These are phyloP conservation scores for Acanthosepion pharaonis DNA, from an alignment of 2,888 invertebrate species.

Conservation along the genomic window DNA sequence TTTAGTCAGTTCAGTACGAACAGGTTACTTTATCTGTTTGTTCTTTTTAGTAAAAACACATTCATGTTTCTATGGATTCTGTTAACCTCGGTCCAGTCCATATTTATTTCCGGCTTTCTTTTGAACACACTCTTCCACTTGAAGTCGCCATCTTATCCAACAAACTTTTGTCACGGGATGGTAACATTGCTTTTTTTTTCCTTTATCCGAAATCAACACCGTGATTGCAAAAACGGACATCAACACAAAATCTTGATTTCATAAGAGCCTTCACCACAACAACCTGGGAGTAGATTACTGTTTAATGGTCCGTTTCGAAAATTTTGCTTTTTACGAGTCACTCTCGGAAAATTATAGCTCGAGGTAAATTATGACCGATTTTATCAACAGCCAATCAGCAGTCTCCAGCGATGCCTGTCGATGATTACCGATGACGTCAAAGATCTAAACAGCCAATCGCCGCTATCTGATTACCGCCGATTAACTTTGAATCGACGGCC, in stretches of 20 bases:
- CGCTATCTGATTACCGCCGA: not conserved
- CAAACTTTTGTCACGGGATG: not conserved
- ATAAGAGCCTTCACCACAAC: not conserved
- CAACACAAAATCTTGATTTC: not conserved
- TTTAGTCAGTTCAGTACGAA: too few species aligned
- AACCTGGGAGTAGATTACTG: not conserved
- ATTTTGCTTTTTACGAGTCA: not conserved
- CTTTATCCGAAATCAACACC: not conserved
- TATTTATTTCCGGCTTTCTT: too few species aligned
- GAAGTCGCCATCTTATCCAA: not conserved
- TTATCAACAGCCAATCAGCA: constrained; percentile 4
- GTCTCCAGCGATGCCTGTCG: constrained; percentile 33
- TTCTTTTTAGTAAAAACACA: too few species aligned
- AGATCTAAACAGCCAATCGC: not conserved
- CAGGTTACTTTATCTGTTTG: too few species aligned
- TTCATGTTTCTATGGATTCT: too few species aligned
- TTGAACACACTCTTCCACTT: too few species aligned
- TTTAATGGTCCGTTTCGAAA: not conserved
- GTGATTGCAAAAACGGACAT: not conserved
- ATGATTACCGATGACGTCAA: constrained; percentile 33
- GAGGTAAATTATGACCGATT: not conserved
- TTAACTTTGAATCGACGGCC: not conserved
- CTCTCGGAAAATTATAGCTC: not conserved
- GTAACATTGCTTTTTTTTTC: not conserved
- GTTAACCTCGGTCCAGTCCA: too few species aligned